Base-by-base conservation (phyloP, 2,113 vertebrate species). In the Alosa alosa region DNA sequence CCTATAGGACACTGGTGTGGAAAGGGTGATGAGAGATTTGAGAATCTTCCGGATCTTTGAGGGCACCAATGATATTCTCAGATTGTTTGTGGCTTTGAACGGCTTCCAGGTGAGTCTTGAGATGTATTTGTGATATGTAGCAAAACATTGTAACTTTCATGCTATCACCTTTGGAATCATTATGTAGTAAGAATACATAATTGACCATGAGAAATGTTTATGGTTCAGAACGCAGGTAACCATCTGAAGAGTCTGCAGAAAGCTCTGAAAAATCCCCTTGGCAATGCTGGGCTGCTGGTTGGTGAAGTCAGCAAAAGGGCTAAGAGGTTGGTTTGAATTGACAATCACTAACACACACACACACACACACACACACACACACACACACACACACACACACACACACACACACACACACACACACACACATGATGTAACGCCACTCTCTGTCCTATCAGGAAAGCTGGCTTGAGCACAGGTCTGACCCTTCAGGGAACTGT, bases 11-110 rank as follows among this genome's bases (percentile, higher is more conserved):
- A 22, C 94, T 0, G 97, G 97, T 0, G 92, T 97, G 0, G 97
- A 98, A 83, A 93, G 96, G 0, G 94, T 98, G 17, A 91, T 98
- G 93, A 93, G 97, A 20, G 97, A 98, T 82, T 89, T 96, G 84
- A 93, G 97, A 36, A 94, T 98, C 83, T 98, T 98, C 94, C 89
- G 97, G 0, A 98, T 98, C 91, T 98, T 98, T 50, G 97, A 98
- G 87, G 97, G 97, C 0, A 97, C 97, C 36, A 98, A 98, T 1
- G 97, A 98, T 88, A 97, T 98, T 86, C 93, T 98, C 81, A 92
- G 97, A 60, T 94, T 98, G 8, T 98, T 98, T 22, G 96, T 98
- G 45, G 96, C 97, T 11, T 95, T 98, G n/a, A 97, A 97, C 5
- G 97, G 97, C 89, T 96, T 97, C 89, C 96, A 97, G 96, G 68